Evolutionary conservation across 2,797 vertebrate species (phyloP), one percentile per base, ranked within the genome.

Genomic region (Sebastolobus altivelis): DNA sequence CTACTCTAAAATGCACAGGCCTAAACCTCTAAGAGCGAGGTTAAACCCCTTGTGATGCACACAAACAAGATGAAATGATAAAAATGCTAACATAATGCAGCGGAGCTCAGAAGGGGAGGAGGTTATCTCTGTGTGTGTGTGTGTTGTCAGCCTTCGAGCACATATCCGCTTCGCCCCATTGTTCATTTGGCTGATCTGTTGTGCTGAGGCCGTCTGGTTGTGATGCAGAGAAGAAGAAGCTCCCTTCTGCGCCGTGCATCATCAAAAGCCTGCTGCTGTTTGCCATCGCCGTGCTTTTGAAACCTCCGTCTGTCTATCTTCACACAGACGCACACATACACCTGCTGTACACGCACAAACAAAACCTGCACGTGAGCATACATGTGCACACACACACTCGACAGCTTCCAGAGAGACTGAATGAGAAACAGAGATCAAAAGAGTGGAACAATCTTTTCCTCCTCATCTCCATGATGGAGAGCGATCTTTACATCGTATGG

Each of bases 381-480:
- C 62, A 56, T 33, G 58, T 18, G 61, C 54, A 20, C 11, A 29
- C 11, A 29, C 72, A 35, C 29, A 72, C 66, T 46, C 8, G 10
- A 46, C 13, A 63, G 59, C 77, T 83, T 77, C 65, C 40, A 35
- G 37, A 81, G 62, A 75, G 67, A 56, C 31, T 52, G 37, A 67
- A 74, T 61, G 74, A 82, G 71, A 83, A 65, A 46, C 65, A 66
- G 35, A 82, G 77, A 92, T 91, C 90, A 92, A 90, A 46, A 91
- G 85, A 77, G 38, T 0, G 29, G 52, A 77, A 70, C 75, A 68
- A 77, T 83, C 76, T 65, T 75, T 85, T 65, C 56, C 11, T 1
- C 61, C 68, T 79, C 69, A 78, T 88, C 83, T 86, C 67, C 38
- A 73, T 58, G 43, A 81, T 72, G 72, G 65, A 61, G 65, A 43